phyloP scores from a whole-genome alignment of 2,113 vertebrate species.

The Cynopterus brachyotis region DNA sequence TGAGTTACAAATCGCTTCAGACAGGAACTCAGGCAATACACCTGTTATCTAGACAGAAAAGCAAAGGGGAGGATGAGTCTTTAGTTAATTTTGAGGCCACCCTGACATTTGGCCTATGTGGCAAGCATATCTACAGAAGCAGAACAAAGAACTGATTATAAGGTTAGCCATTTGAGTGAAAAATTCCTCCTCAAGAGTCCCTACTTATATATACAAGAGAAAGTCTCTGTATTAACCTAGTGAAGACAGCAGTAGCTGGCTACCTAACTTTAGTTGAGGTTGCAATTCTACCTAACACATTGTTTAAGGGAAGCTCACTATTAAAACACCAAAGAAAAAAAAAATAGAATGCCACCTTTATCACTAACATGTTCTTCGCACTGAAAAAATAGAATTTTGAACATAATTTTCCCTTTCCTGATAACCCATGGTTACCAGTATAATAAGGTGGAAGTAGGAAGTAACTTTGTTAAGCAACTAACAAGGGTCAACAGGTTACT shows the following conservation, averaged over 20 bases:
- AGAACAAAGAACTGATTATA: too few species aligned
- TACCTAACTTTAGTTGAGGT: not conserved
- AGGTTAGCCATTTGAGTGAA: too few species aligned
- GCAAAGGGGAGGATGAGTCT: too few species aligned
- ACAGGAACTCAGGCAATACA: too few species aligned
- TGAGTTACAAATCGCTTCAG: too few species aligned
- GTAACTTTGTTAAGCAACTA: not conserved
- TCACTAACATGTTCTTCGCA: not conserved
- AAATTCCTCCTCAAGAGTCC: not conserved
- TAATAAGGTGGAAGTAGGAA: not conserved
- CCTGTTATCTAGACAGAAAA: too few species aligned
- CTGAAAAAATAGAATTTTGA: not conserved
- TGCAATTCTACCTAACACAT: not conserved
- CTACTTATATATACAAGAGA: not conserved
- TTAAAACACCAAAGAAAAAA: not conserved
- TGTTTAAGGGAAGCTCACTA: not conserved
- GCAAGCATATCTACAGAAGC: too few species aligned
- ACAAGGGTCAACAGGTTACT: not conserved
- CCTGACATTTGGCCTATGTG: too few species aligned
- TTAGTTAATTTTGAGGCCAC: too few species aligned
- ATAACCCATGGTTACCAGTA: not conserved
- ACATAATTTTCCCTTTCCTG: not conserved
- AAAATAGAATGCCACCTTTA: not conserved
- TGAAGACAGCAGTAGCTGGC: not conserved
- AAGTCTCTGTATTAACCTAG: not conserved